A percentile compares a stretch with the other conserved stretches of the same genome.
Conservation (phyloP, 2,888 invertebrate species). For the Lasioglossum morio region DNA sequence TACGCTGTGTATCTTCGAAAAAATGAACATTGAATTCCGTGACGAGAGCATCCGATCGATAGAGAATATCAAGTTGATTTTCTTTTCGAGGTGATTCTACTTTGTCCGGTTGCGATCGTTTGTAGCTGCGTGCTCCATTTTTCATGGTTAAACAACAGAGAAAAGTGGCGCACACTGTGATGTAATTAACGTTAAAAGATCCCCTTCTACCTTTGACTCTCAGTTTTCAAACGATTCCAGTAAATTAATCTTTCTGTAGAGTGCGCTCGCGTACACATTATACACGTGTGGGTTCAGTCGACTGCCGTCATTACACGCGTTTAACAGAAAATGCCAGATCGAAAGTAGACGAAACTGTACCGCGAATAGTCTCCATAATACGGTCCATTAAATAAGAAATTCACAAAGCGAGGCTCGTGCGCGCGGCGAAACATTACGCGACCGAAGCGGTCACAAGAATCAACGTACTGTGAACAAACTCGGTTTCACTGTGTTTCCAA, state of each 20-base stretch:
- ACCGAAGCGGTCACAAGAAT: not conserved
- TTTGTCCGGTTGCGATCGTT: not conserved
- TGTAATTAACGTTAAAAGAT: slow-evolving; percentile 25
- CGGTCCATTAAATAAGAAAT: slow-evolving; percentile 48
- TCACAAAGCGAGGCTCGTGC: slow-evolving; percentile 31
- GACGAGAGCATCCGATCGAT: too few species aligned
- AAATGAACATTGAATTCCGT: too few species aligned
- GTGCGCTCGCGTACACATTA: not conserved
- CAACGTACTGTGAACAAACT: slow-evolving; percentile 7
- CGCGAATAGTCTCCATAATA: slow-evolving; percentile 30
- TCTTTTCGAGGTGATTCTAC: not conserved
- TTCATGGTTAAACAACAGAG: not conserved
- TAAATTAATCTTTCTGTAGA: slow-evolving; percentile 23
- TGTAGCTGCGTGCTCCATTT: not conserved
- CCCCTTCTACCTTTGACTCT: slow-evolving; percentile 1
- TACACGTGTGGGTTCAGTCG: not conserved
- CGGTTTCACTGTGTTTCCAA: not conserved
- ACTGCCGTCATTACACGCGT: not conserved
- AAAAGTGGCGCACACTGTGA: not conserved
- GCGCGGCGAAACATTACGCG: slow-evolving; percentile 17
- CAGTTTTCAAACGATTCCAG: not conserved
- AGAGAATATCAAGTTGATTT: not conserved
- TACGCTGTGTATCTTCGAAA: too few species aligned
- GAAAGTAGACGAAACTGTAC: slow-evolving; percentile 21
- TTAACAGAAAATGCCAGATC: slow-evolving; percentile 5